These are phyloP conservation scores for Tenthredo distinguenda DNA, from an alignment of 2,888 invertebrate species.

Conservation along the genomic window DNA sequence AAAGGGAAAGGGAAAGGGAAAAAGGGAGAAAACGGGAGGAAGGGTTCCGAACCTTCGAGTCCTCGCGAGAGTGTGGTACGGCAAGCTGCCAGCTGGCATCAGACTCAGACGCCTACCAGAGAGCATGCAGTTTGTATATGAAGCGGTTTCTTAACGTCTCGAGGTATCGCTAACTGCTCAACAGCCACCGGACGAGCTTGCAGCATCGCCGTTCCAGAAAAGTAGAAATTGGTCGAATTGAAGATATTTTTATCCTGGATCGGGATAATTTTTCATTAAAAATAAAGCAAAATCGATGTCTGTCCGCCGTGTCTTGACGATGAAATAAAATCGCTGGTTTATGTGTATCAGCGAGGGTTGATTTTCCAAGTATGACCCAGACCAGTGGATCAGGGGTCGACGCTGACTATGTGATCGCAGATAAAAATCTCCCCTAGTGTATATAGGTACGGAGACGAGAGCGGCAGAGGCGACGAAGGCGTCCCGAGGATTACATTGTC, in stretches of 20 bases:
- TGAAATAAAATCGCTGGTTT: conserved; percentile 17
- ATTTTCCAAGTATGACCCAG: conserved; percentile 10
- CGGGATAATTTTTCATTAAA: neutral
- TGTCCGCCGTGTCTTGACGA: neutral
- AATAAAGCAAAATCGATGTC: neutral
- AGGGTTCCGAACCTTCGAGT: neutral
- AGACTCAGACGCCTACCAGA: conserved; percentile 55
- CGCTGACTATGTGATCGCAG: conserved; percentile 12
- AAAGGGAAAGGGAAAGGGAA: conserved; percentile 31
- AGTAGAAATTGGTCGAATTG: neutral
- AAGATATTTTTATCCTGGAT: neutral
- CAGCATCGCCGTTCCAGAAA: conserved; percentile 4
- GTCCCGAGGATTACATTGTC: conserved; percentile 75
- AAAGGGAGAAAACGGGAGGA: neutral
- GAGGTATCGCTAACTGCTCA: neutral
- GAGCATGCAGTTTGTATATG: conserved; percentile 12
- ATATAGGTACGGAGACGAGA: neutral
- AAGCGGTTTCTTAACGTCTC: conserved; percentile 24
- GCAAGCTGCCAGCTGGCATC: conserved; percentile 76
- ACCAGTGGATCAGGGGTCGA: neutral
- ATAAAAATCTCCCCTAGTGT: conserved; percentile 47
- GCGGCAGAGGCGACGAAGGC: conserved; percentile 53
- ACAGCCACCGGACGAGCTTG: neutral
- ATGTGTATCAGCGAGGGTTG: neutral
- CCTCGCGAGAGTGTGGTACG: conserved; percentile 58